Conservation (phyloP, 2,113 vertebrate genomes). For the Plotosus lineatus region DNA sequence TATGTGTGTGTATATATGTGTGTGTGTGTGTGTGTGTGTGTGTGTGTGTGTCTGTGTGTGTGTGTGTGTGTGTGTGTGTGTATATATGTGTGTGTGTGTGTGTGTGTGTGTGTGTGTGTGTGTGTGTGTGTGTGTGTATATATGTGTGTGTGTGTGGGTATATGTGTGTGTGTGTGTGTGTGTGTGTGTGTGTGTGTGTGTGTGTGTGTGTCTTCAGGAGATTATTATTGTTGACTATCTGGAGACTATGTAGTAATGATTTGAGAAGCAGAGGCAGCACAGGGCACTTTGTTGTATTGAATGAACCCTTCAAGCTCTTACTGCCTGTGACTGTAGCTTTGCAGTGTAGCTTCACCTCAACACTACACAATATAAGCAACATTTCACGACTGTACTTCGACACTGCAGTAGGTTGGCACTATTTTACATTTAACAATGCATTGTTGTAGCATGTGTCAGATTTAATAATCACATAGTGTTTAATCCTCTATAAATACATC, state of each 20-base stretch:
- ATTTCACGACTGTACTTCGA: background rate
- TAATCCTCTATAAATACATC: too few species aligned
- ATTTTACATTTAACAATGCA: background rate
- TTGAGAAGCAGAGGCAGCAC: background rate
- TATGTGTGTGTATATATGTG: too few species aligned
- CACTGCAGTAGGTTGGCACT: too few species aligned
- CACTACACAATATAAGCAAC: background rate
- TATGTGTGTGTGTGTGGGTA: background rate
- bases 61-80: background rate
- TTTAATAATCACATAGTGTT: too few species aligned
- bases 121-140: conserved; percentile 4
- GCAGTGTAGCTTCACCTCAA: background rate
- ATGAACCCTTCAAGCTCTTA: background rate
- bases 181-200: conserved; percentile 9
- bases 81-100: conserved; percentile 2
- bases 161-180: background rate
- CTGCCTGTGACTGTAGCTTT: background rate
- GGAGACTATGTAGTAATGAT: background rate
- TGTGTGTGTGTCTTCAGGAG: background rate
- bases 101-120: background rate
- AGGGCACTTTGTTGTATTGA: background rate
- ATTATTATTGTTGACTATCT: conserved; percentile 15
- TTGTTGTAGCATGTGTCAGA: background rate
- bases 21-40: background rate
- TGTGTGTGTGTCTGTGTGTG: background rate